Percentiles rank a stretch among this genome's conserved stretches.
Conservation (phyloP, 2,797 vertebrate species). For the Orestias chungarensis region DNA sequence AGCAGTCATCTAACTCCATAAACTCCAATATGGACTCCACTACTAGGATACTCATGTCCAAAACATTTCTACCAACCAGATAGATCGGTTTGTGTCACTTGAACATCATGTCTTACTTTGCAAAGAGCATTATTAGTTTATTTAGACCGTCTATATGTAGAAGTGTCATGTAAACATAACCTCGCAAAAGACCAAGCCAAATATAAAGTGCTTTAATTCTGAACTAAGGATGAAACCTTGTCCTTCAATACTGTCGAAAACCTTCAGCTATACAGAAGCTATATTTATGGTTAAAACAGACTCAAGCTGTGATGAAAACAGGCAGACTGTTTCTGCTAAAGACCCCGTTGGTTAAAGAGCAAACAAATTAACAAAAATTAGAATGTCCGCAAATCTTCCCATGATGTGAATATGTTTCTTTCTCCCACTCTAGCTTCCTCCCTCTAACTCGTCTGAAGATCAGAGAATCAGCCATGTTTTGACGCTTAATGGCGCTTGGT, state of each 20-base stretch:
- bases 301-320: conserved; percentile 52
- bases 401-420: conserved; percentile 66
- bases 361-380: conserved; percentile 56
- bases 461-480: conserved; percentile 64
- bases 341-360: conserved; percentile 46
- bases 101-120: conserved; percentile 25
- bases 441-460: conserved; percentile 53
- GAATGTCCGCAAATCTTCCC: conserved; percentile 57
- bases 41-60: conserved; percentile 50
- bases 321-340: conserved; percentile 49
- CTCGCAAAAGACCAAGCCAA: conserved; percentile 34
- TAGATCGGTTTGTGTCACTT: conserved; percentile 51
- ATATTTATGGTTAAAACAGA: conserved; percentile 57
- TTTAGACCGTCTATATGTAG: conserved; percentile 35
- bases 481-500: conserved; percentile 70
- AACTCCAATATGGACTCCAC: conserved; percentile 35
- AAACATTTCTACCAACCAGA: conserved; percentile 64
- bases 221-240: conserved; percentile 40
- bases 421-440: conserved; percentile 43
- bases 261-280: conserved; percentile 44
- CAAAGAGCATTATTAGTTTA: conserved; percentile 42
- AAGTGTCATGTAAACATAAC: conserved; percentile 29
- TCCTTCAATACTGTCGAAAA: conserved; percentile 55
- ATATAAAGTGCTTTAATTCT: conserved; percentile 39
- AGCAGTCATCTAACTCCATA: conserved; percentile 40